Base-by-base conservation (phyloP, 2,888 invertebrate genomes). In the Rhorus exstirpatorius region DNA sequence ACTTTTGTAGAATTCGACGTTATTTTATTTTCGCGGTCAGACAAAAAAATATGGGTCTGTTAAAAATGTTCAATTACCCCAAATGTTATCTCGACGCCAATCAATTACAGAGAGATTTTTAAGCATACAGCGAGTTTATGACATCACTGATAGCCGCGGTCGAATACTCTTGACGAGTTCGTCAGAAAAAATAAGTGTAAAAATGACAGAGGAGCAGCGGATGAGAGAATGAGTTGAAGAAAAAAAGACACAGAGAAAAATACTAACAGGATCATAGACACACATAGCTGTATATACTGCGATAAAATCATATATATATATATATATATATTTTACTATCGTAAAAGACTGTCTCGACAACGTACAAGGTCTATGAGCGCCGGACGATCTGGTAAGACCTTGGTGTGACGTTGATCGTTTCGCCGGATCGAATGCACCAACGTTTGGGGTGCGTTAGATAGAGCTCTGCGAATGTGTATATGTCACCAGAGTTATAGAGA, bases 371-470 rank as follows among this genome's bases (percentile, higher is more conserved):
- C 79, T 79, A 31, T 51, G 53, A 70, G 71, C 44, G n/a, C n/a
- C n/a, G 72, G 74, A 70, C 81, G 79, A 75, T 79, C 82, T 65
- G 75, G 38, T 51, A 65, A 79, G 82, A 82, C 79, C 82, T 82
- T 82, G 81, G 75, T 63, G 79, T 67, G 82, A 75, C 70, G 82
- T 82, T 53, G 63, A 70, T 63, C 74, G 74, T 82, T 79, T 82
- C 75, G 79, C 58, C 65, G 65, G 65, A 49, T 78, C 78, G 44
- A 24, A 58, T 71, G 46, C 44, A 80, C 74, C 67, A 61, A 70
- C 74, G 74, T 75, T 55, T 65, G 61, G 31, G 44, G 51, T 60
- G 31, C 68, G 51, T 77, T 46, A 41, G 17, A 24, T 8, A 58
- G 19, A 58, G 24, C 24, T 26, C 3, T 24, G 24, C 14, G 44